Percentiles rank a stretch among this genome's conserved stretches.
Conservation (phyloP, 2,888 invertebrate species). For the Yponomeuta evonymella region DNA sequence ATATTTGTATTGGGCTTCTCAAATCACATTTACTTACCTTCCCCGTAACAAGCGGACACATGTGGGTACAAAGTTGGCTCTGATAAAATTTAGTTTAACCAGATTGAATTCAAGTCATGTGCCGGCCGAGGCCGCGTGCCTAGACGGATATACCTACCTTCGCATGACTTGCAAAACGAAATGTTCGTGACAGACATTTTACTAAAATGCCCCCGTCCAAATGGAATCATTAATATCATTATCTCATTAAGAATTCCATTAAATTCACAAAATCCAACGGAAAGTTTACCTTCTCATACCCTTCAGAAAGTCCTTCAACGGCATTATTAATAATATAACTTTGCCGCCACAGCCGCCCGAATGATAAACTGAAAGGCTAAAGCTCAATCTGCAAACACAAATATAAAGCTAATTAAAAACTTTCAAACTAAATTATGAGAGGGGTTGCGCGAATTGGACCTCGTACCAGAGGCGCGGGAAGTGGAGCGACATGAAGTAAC, state of each 20-base stretch:
- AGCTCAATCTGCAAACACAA: conserved; percentile 76
- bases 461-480: conserved; percentile 65
- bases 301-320: conserved; percentile 24
- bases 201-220: conserved; percentile 4
- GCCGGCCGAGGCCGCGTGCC: conserved; percentile 10
- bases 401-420: conserved; percentile 77
- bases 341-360: conserved; percentile 58
- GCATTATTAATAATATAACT: conserved; percentile 68
- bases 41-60: conserved; percentile 62
- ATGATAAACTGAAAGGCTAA: conserved; percentile 65
- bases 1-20: conserved; percentile 68
- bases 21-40: conserved; percentile 64
- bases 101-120: conserved; percentile 65
- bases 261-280: conserved; percentile 7
- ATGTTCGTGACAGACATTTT: conserved; percentile 2
- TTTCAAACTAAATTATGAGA: conserved; percentile 76
- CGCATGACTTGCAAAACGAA: conserved; percentile 8
- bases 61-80: conserved; percentile 56
- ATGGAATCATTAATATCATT: conserved; percentile 7
- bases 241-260: conserved; percentile 11
- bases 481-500: conserved; percentile 25
- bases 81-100: conserved; percentile 63
- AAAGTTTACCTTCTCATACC: conserved; percentile 27
- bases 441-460: conserved; percentile 66
- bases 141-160: not conserved